These are phyloP conservation scores for Apodemus sylvaticus DNA, from an alignment of 2,113 vertebrate species.

Conservation along the genomic window DNA sequence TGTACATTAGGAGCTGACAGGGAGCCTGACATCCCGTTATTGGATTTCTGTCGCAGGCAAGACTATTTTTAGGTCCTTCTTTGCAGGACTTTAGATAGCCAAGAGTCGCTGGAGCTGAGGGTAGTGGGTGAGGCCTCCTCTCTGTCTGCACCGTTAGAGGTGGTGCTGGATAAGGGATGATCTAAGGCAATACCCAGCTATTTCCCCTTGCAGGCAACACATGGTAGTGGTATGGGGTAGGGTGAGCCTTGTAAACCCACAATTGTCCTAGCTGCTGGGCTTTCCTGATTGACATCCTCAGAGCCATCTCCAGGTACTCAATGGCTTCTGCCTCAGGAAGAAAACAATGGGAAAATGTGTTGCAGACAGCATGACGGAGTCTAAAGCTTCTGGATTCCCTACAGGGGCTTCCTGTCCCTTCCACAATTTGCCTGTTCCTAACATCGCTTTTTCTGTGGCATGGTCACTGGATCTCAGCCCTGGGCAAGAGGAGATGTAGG, in stretches of 20 bases:
- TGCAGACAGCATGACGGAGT: neutral
- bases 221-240: neutral
- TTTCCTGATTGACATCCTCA: too few relatives aligned
- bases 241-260: neutral
- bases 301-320: neutral
- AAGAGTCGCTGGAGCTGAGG: neutral
- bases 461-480: neutral
- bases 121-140: neutral
- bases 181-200: constrained; percentile 12
- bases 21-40: constrained; percentile 7
- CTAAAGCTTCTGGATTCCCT: neutral
- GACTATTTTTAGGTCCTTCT: neutral
- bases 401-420: neutral
- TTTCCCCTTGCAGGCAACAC: neutral
- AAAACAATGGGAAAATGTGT: neutral
- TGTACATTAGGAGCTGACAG: neutral
- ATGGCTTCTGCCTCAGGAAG: neutral
- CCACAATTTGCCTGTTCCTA: rapidly evolving
- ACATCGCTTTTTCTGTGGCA: neutral
- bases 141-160: neutral
- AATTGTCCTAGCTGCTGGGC: rapidly evolving
- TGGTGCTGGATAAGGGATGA: neutral
- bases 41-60: neutral
- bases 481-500: too few relatives aligned
- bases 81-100: neutral